Evolutionary conservation across 2,113 vertebrate genomes (phyloP), one percentile per base, ranked within the genome.

Genomic region (Colinus virginianus): DNA sequence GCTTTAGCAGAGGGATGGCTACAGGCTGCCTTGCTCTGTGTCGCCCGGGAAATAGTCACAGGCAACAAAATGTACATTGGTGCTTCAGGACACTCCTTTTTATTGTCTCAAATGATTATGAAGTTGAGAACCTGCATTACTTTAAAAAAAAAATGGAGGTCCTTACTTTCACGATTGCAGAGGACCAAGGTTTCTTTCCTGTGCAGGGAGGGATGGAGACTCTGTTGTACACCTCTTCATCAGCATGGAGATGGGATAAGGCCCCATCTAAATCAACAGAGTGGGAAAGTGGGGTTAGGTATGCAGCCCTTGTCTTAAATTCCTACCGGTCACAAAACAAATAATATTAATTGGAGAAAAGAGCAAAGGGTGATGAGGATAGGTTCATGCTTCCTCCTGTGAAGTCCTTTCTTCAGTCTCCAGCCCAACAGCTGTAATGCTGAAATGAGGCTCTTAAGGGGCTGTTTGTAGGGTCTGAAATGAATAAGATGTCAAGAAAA

Each of bases 321-420:
- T 90, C 7, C 40, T 4, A 0, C 55, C 0, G 0, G n/a, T 40
- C 28, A 40, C 26, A 53, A 66, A 56, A 22, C 48, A 51, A 51
- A 70, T 45, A 71, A 30, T 4, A 13, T 36, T 36, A 28, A 34
- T 17, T 18, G 16, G 45, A 67, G 58, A 45, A 80, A 25, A 28
- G 7, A 76, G 23, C 5, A 40, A 1, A 56, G 53, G 43, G 49
- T 42, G 28, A 63, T 46, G 34, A 49, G 30, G 13, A 16, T 49
- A 49, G 43, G 26, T 40, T 38, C 26, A 49, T 6, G 17, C 34
- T 26, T 63, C 28, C 21, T 38, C 45, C 17, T 48, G 28, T 40
- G 26, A 48, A 77, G 61, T 7, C 20, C 34, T 28, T 58, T 58
- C 55, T 58, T 59, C 32, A 34, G 6, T 9, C 34, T 15, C 3